A percentile compares a stretch with the other conserved stretches of the same genome.
phyloP scores from a whole-genome alignment of 2,797 vertebrate species.

The Parotocinclus haroldoi region DNA sequence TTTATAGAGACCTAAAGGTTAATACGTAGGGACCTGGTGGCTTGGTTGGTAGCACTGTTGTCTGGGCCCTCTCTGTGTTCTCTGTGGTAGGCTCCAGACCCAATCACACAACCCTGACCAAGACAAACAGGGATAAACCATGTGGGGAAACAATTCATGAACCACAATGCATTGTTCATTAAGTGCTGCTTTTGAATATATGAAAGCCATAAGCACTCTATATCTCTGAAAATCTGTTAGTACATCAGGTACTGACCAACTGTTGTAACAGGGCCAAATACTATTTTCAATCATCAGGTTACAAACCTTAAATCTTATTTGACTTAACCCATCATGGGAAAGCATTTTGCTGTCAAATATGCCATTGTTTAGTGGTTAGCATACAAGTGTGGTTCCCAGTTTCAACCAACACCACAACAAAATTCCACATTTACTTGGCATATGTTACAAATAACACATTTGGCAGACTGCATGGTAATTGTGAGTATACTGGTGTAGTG shows the following conservation, averaged over 20 bases:
- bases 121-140: too few relatives aligned
- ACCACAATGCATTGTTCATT: neutral
- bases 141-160: too few relatives aligned
- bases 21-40: too few relatives aligned
- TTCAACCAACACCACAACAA: conserved; percentile 41
- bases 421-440: conserved; percentile 52
- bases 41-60: too few relatives aligned
- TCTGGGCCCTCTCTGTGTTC: too few relatives aligned
- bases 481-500: conserved; percentile 51
- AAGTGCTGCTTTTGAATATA: neutral
- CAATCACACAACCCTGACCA: too few relatives aligned
- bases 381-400: conserved; percentile 34
- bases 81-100: too few relatives aligned
- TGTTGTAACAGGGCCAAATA: neutral
- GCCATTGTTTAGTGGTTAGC: conserved; percentile 18
- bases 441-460: conserved; percentile 54
- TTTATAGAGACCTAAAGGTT: too few relatives aligned
- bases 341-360: too few relatives aligned
- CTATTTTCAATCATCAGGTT: neutral
- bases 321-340: too few relatives aligned
- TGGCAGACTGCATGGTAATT: conserved; percentile 48
- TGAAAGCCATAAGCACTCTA: neutral
- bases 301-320: too few relatives aligned
- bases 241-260: neutral
- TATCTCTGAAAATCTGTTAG: neutral